Evolutionary conservation across 2,888 invertebrate genomes (phyloP).

Genomic region (Stenotaenia linearis): DNA sequence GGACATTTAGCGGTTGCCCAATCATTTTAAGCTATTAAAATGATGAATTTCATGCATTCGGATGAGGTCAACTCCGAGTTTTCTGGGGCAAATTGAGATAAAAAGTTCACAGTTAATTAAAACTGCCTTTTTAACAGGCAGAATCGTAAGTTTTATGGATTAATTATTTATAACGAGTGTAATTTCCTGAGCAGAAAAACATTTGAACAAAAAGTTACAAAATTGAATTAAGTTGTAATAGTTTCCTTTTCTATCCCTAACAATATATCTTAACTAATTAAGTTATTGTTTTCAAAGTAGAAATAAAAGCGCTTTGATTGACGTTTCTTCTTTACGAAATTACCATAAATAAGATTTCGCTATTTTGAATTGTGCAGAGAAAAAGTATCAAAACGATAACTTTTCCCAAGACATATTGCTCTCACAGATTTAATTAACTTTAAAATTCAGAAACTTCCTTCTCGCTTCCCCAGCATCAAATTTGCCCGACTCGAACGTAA

Average conservation of each 20-base stretch:
- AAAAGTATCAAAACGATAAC: neutral
- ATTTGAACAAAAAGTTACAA: too few relatives aligned
- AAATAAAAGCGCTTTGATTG: neutral
- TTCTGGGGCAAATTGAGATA: neutral
- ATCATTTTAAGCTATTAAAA: neutral
- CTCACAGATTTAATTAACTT: neutral
- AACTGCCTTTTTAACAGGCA: neutral
- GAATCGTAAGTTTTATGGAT: neutral
- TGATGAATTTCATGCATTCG: neutral
- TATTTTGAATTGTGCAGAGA: neutral
- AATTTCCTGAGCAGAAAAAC: too few relatives aligned
- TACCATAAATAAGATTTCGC: neutral
- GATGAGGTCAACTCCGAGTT: neutral
- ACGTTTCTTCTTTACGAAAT: neutral
- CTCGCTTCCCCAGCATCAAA: neutral
- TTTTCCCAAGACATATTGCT: neutral
- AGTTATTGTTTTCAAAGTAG: neutral
- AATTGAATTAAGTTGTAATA: neutral
- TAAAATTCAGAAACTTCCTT: neutral
- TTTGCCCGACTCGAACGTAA: neutral
- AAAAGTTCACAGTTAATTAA: neutral
- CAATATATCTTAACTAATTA: neutral
- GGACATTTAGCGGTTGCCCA: neutral
- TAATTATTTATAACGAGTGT: neutral
- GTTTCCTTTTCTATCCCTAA: too few relatives aligned